A percentile compares a stretch with the other conserved stretches of the same genome.
phyloP scores from a whole-genome alignment of 2,113 vertebrate species.

The Neogobius melanostomus region DNA sequence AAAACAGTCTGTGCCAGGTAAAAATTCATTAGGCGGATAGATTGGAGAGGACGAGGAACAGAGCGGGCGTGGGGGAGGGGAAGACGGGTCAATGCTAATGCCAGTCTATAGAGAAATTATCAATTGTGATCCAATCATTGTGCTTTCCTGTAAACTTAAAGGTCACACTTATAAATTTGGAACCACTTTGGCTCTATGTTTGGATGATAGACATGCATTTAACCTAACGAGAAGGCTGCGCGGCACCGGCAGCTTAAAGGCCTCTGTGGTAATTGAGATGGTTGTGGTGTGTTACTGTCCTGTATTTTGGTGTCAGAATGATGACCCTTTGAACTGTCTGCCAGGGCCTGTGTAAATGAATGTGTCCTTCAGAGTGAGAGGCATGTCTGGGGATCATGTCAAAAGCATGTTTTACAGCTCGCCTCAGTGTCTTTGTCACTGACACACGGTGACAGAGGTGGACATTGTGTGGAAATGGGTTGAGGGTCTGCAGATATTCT shows the following conservation, averaged over 20 bases:
- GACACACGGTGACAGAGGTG: conserved; percentile 47
- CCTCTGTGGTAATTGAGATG: conserved; percentile 68
- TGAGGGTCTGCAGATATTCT: conserved; percentile 29
- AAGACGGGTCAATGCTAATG: conserved; percentile 63
- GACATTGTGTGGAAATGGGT: conserved; percentile 44
- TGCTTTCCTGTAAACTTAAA: conserved; percentile 48
- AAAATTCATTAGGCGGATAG: conserved; percentile 93
- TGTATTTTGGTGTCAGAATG: conserved; percentile 59
- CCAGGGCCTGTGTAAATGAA: conserved; percentile 66
- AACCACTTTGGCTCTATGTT: background rate
- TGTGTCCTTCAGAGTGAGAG: conserved; percentile 66
- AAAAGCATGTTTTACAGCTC: conserved; percentile 68
- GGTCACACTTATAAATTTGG: conserved; percentile 10
- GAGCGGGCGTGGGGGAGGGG: conserved; percentile 61
- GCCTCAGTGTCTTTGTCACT: conserved; percentile 60
- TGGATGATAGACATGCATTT: conserved; percentile 63
- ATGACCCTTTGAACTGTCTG: conserved; percentile 75
- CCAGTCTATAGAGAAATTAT: conserved; percentile 67
- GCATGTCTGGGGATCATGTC: conserved; percentile 65
- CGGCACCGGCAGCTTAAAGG: conserved; percentile 57
- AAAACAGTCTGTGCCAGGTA: conserved; percentile 98
- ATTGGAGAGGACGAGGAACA: conserved; percentile 74
- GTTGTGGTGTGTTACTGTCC: conserved; percentile 64
- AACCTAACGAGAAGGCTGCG: conserved; percentile 57
- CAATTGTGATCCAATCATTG: conserved; percentile 59